Base-by-base conservation (phyloP, 2,113 vertebrate species). In the Polyodon spathula region DNA sequence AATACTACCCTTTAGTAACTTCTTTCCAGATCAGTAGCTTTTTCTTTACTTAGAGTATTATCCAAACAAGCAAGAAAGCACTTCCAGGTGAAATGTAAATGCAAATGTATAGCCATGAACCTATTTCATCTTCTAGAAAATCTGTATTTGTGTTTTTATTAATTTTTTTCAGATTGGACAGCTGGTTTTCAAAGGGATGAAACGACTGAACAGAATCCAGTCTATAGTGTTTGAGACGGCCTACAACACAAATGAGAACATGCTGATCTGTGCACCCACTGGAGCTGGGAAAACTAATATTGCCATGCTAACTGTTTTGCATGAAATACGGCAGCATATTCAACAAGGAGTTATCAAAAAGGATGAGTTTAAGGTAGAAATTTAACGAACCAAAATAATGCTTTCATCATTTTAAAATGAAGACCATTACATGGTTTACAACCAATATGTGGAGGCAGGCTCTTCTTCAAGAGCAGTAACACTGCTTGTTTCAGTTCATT, bases 201-300 rank as follows among this genome's bases (percentile, higher is more conserved):
- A 86, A 70, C 82, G 80, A 63, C 86, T 99, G 55, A 99, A 98
- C 70, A 79, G 94, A 68, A 98, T 99, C 71, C 95, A 99, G 64
- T 98, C 96, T 3, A 86, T 97, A 61, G 96, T 97, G 57, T 99
- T 97, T 0, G 94, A 99, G 75, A 97, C 94, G 3, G 94, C 96
- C 60, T 98, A 99, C 75, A 97, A 93, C 69, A 99, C 95, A 65
- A 99, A 99, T 1, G 94, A 99, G 72, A 99, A 98, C 76, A 89
- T 99, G 77, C 84, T 99, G 37, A 92, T 99, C 67, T 96, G 93
- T 27, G 94, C 95, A 37, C 95, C 96, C 15, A 99, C 95, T 1
- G 96, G 96, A 37, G 96, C 95, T 8, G 96, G 96, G 37, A 98
- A 98, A 79, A 99, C 95, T 37, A 99, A 98, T 75, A 97, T 99